Percentiles rank a stretch among this genome's conserved stretches.
Evolutionary conservation across 92 coral and sea anemone genomes (phyloP).

Genomic region (Ricordea florida): DNA sequence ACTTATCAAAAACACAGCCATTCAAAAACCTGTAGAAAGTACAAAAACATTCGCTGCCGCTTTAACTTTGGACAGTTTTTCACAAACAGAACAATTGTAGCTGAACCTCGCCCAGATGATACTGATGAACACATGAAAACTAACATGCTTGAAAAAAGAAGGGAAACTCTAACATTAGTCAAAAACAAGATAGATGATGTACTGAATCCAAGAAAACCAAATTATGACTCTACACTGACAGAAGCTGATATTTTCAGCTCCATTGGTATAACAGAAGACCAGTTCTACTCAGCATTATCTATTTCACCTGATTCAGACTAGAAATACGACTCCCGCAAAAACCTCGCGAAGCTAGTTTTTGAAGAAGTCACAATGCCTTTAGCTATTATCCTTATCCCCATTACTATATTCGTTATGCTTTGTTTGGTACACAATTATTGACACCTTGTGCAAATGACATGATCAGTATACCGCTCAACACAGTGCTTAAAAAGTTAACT

Average conservation of each 20-base stretch:
- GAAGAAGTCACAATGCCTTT: no score
- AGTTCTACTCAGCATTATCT: conserved; percentile 20
- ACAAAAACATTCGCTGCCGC: conserved; percentile 9
- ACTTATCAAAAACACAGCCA: conserved; percentile 30
- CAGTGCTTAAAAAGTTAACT: no score
- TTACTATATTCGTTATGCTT: no score
- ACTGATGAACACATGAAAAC: no score
- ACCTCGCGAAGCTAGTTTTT: no score
- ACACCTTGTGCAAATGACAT: no score
- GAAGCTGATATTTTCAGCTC: conserved; percentile 46
- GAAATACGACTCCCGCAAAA: no score
- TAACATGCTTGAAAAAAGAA: no score
- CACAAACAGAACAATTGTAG: conserved; percentile 11
- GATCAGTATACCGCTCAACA: no score
- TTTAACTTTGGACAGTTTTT: conserved; percentile 44
- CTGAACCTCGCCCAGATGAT: conserved; percentile 13
- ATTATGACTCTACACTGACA: conserved; percentile 39
- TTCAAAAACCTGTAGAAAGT: conserved; percentile 7
- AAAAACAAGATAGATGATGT: conserved; percentile 26
- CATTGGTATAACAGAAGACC: conserved; percentile 19
- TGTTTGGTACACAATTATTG: no score
- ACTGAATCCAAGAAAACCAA: conserved; percentile 35
- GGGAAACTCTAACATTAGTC: no score
- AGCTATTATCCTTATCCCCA: no score
- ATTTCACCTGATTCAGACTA: conserved; percentile 41